A percentile compares a stretch with the other conserved stretches of the same genome.
These are phyloP conservation scores for Furnarius figulus DNA, from an alignment of 2,113 vertebrate genomes.

Conservation along the genomic window DNA sequence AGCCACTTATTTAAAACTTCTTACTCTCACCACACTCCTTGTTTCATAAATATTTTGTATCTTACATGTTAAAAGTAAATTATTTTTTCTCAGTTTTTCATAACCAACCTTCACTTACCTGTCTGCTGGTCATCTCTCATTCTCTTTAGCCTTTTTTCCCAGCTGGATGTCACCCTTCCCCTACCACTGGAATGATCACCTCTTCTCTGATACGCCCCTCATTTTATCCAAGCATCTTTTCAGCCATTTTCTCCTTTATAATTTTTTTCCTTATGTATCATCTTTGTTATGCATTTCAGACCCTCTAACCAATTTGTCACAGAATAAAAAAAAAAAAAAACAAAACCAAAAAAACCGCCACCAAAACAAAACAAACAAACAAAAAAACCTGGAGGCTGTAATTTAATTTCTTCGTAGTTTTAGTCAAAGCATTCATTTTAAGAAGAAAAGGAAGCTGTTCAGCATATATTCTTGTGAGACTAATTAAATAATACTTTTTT, in stretches of 20 bases:
- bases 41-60: not conserved
- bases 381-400: not conserved
- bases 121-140: not conserved
- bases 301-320: not conserved
- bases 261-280: not conserved
- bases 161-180: not conserved
- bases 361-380: too few species aligned
- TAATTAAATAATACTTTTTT: not conserved
- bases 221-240: not conserved
- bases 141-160: not conserved
- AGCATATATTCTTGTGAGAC: not conserved
- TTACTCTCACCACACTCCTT: not conserved
- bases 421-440: not conserved
- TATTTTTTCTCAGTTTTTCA: not conserved
- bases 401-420: not conserved
- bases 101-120: not conserved
- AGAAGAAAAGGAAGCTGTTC: not conserved
- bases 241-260: not conserved
- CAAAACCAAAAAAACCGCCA: too few species aligned
- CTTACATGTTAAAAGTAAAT: not conserved
- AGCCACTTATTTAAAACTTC: not conserved
- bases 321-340: too few species aligned
- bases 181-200: not conserved
- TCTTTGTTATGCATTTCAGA: not conserved
- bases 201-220: not conserved